Evolutionary conservation across 2,113 vertebrate genomes (phyloP), one percentile per base, ranked within the genome.

Genomic region (Cichladusa arquata): DNA sequence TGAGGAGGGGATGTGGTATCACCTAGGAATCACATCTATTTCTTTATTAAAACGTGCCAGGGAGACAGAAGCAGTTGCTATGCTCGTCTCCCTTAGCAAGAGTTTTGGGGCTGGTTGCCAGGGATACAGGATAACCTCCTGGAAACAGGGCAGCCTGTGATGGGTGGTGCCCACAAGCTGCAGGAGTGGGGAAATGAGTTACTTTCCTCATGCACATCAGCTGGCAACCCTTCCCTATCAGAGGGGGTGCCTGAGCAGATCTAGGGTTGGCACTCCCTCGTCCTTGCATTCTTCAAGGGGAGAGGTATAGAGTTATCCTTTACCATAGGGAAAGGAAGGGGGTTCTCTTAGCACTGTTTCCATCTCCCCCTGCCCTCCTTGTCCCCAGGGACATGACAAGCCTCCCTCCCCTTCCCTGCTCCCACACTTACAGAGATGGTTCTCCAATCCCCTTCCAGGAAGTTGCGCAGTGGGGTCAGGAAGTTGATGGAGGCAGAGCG

Each of bases 371-470:
- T 3, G 2, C 25, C 33, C 57, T 36, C 40, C 85, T 14, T 1
- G 0, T 53, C 45, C 14, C 40, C 1, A 4, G 28, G 11, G 24
- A 6, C 0, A 1, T 12, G 44, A 45, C 3, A 51, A 73, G n/a
- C 19, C 11, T 25, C 13, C 18, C 11, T 25, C 13, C 85, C 40
- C 70, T 36, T 26, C 72, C 64, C 48, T 80, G 48, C 22, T 8
- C 0, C 29, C 45, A 11, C 7, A 96, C 98, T 98, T 86, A 99
- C 99, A 33, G 99, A 98, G 60, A 99, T 99, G 5, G 98, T 99
- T 96, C 98, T 98, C 99, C 99, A 99, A n/a, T 99, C 99, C 56
- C 99, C 99, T 64, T 99, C 99, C 95, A 99, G 97, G 97, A 99
- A 99, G 98, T 99, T 99, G 66, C 99, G 99, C 74, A 99, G 97